Evolutionary conservation across 2,113 vertebrate genomes (phyloP).

Genomic region (Neolamprologus sp.): DNA sequence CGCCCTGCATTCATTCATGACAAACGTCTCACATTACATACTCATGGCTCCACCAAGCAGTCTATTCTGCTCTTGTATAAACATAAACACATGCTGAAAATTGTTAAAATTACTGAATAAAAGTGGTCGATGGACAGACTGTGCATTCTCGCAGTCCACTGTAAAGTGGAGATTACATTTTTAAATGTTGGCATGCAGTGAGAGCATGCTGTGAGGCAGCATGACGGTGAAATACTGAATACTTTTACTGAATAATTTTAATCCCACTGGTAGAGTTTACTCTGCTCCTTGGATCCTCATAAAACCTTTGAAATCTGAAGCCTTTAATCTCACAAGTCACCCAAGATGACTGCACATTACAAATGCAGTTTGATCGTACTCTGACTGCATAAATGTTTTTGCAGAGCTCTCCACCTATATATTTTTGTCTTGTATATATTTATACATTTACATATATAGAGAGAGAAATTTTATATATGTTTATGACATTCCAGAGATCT

Average conservation of each 20-base stretch:
- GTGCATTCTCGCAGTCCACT: neutral
- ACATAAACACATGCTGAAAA: neutral
- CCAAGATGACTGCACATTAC: neutral
- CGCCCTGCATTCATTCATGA: conserved; percentile 57
- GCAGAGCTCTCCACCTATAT: too few relatives aligned
- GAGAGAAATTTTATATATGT: neutral
- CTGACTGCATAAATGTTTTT: neutral
- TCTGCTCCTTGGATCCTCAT: neutral
- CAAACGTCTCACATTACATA: conserved; percentile 47
- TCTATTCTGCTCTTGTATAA: neutral
- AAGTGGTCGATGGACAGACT: neutral
- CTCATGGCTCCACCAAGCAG: neutral
- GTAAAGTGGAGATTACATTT: neutral
- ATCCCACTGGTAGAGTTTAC: conserved; percentile 27
- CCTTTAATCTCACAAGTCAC: neutral
- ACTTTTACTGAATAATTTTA: conserved; percentile 2
- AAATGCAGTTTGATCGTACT: neutral
- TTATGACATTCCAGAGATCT: neutral
- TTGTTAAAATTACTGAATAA: neutral
- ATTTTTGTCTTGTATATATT: neutral
- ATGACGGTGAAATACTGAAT: neutral
- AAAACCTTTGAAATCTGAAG: conserved; percentile 2
- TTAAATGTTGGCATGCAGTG: neutral
- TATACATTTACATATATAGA: neutral
- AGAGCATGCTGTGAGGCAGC: neutral